phyloP scores from a whole-genome alignment of 2,113 vertebrate genomes.

The western clawed frog (Xenopus tropicalis) region UCB_Xtro_10.0 CM004445.2:114940501-114941000 shows the following conservation, averaged over 20 bases:
- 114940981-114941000: no score
- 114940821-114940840: conserved; percentile 50
- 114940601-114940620: conserved; percentile 33
- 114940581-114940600: conserved; percentile 41
- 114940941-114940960: no score
- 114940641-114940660: conserved; percentile 48
- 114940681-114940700: conserved; percentile 53
- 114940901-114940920: no score
- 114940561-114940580: conserved; percentile 4
- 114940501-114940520: background rate
- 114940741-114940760: conserved; percentile 55
- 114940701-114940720: conserved; percentile 50
- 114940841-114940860: conserved; percentile 20
- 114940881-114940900: conserved; percentile 12
- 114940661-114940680: conserved; percentile 43
- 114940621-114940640: conserved; percentile 38
- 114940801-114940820: conserved; percentile 47
- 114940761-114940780: conserved; percentile 50
- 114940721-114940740: conserved; percentile 40
- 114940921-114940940: no score
- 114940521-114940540: conserved; percentile 2
- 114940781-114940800: conserved; percentile 37
- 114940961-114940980: no score
- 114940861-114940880: background rate
- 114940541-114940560: conserved; percentile 7